These are phyloP conservation scores for Paratilapia polleni DNA, from an alignment of 2,113 vertebrate species.

Conservation along the genomic window DNA sequence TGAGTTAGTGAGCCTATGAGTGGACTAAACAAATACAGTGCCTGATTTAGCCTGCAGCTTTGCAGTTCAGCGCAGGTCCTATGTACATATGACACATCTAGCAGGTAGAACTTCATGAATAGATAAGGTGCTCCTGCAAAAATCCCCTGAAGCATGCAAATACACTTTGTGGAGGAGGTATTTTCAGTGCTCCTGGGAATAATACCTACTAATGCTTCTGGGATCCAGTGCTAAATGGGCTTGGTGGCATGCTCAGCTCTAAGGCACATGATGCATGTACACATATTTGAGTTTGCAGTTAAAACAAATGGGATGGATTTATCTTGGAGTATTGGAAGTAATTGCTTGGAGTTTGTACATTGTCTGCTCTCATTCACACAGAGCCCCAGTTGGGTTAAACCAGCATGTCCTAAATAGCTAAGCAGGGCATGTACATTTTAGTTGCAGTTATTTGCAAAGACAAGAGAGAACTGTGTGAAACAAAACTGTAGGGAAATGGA, in stretches of 20 bases:
- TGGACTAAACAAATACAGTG: background rate
- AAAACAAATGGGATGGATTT: background rate
- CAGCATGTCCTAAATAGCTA: background rate
- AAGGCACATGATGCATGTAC: background rate
- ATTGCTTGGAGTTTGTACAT: background rate
- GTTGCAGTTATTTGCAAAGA: background rate
- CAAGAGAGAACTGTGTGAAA: background rate
- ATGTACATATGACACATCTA: background rate
- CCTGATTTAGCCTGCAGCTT: background rate
- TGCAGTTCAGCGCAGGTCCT: background rate
- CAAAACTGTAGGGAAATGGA: background rate
- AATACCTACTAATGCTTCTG: background rate
- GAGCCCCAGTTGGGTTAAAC: background rate
- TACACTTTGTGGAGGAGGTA: background rate
- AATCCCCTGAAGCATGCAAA: background rate
- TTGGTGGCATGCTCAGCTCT: background rate
- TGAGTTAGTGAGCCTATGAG: background rate
- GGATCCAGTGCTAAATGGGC: background rate
- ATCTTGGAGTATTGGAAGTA: fast-evolving
- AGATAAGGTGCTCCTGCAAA: background rate
- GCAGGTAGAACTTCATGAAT: conserved; percentile 36
- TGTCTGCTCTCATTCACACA: background rate
- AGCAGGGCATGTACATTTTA: background rate
- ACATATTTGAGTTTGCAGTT: background rate
- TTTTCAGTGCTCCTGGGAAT: background rate